Evolutionary conservation across 2,797 vertebrate genomes (phyloP).

Genomic region (Premnoplex brunnescens): DNA sequence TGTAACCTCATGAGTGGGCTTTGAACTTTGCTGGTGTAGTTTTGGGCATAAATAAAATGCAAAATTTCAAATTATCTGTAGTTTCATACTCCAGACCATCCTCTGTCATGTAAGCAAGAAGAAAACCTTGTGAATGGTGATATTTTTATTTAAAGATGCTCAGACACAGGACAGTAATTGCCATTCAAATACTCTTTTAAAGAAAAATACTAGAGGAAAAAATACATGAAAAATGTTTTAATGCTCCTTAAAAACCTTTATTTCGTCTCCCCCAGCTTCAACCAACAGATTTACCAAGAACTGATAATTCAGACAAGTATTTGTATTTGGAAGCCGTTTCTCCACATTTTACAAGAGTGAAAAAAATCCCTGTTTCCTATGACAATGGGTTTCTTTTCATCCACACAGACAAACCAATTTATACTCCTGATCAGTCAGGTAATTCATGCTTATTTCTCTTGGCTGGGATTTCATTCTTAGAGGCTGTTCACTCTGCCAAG

Average conservation of each 20-base stretch:
- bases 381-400: conserved; percentile 90
- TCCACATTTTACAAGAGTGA: conserved; percentile 75
- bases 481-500: not conserved
- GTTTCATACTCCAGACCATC: not conserved
- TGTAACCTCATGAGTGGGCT: not conserved
- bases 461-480: not conserved
- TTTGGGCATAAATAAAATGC: not conserved
- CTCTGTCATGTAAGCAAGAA: not conserved
- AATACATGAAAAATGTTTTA: not conserved
- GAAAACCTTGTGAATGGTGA: not conserved
- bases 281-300: conserved; percentile 72
- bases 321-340: conserved; percentile 84
- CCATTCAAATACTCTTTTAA: not conserved
- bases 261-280: conserved; percentile 55
- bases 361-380: conserved; percentile 79
- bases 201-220: not conserved
- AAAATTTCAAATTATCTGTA: not conserved
- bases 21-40: not conserved
- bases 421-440: conserved; percentile 86
- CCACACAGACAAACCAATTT: conserved; percentile 92
- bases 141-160: not conserved
- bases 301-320: conserved; percentile 17
- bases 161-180: not conserved
- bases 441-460: not conserved
- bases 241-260: not conserved